Percentiles rank a stretch among this genome's conserved stretches.
Evolutionary conservation across 2,797 vertebrate species (phyloP).

Genomic region (Poecile montanus): DNA sequence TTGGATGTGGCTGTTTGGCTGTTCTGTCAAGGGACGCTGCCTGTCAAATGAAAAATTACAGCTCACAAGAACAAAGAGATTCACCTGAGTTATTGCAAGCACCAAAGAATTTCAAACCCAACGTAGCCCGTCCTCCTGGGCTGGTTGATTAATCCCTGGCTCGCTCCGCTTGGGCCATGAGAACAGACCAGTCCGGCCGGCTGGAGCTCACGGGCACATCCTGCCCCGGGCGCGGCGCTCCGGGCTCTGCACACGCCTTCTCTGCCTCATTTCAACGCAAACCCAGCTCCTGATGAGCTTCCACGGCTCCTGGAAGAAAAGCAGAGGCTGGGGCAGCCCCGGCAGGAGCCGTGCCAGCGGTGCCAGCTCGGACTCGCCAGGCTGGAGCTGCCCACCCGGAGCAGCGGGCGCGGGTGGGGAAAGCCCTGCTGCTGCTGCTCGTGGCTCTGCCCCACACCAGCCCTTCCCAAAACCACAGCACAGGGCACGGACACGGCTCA

Average conservation of each 20-base stretch:
- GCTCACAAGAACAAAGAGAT: conserved; percentile 33
- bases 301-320: neutral
- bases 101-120: neutral
- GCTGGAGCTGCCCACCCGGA: neutral
- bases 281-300: rapidly evolving
- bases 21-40: neutral
- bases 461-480: neutral
- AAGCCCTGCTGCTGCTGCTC: neutral
- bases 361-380: rapidly evolving
- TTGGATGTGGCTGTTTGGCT: neutral
- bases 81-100: conserved; percentile 49
- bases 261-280: neutral
- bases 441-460: rapidly evolving
- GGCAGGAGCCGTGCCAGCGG: rapidly evolving
- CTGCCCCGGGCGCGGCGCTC: neutral
- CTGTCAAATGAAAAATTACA: conserved; percentile 2
- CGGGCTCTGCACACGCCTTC: rapidly evolving
- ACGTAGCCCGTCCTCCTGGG: neutral
- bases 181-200: neutral
- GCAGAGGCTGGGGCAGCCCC: neutral
- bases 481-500: neutral
- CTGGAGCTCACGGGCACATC: neutral
- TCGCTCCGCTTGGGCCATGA: neutral
- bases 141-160: neutral
- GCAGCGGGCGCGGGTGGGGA: rapidly evolving